phyloP scores from a whole-genome alignment of 2,797 vertebrate species.

The Leuciscus waleckii region DNA sequence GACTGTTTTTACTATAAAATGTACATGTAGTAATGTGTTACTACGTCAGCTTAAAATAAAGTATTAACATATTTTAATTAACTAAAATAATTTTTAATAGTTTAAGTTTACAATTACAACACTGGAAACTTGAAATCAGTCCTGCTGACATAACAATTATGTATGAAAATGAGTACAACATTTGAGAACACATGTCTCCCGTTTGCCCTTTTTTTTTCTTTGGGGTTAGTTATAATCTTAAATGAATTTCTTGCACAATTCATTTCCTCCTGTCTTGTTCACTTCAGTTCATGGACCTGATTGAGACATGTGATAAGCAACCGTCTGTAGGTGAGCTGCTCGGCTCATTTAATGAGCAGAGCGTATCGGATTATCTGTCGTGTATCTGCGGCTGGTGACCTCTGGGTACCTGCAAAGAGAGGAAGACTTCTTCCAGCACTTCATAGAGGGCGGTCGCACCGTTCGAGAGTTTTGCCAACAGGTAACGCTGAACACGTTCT shows the following conservation, averaged over 20 bases:
- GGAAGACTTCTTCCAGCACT: conserved; percentile 87
- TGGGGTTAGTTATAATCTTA: neutral
- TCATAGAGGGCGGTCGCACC: conserved; percentile 93
- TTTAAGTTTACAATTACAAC: neutral
- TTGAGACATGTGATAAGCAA: conserved; percentile 91
- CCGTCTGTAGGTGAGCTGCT: conserved; percentile 85
- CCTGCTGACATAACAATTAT: neutral
- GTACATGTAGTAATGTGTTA: too few relatives aligned
- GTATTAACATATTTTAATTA: too few relatives aligned
- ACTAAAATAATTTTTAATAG: neutral
- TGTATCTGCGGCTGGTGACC: conserved; percentile 93
- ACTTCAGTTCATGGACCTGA: conserved; percentile 94
- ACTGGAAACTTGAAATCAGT: neutral
- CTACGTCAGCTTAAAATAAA: too few relatives aligned
- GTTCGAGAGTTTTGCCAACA: conserved; percentile 97
- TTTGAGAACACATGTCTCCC: neutral
- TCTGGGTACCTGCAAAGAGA: conserved; percentile 93
- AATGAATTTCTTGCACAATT: neutral
- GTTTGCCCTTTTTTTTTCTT: neutral
- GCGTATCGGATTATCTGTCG: conserved; percentile 92
- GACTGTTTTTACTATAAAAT: too few relatives aligned
- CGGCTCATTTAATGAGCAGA: conserved; percentile 92
- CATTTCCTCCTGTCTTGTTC: neutral
- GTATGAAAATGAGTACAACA: neutral
- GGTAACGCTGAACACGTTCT: conserved; percentile 68